Percentiles rank a stretch among this genome's conserved stretches.
These are phyloP conservation scores for Epistrophe grossulariae DNA, from an alignment of 2,888 invertebrate species.

Conservation along the genomic window DNA sequence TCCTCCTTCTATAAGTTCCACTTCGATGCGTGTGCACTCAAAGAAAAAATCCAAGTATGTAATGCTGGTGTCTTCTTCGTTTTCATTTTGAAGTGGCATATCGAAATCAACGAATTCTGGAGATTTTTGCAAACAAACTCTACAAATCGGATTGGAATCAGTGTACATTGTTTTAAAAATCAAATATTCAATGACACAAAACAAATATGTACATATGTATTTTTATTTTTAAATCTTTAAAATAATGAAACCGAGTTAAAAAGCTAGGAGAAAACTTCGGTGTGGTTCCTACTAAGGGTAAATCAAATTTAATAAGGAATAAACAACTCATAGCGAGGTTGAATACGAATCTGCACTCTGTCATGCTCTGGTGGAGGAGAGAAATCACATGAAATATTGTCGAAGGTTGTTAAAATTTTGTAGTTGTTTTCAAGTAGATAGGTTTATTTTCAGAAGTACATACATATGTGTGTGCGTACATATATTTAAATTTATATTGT, in stretches of 20 bases:
- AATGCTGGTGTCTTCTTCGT: slow-evolving; percentile 50
- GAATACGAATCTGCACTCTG: not conserved
- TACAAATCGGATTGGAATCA: slow-evolving; percentile 34
- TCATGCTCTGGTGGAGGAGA: not conserved
- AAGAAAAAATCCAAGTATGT: slow-evolving; percentile 60
- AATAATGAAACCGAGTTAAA: not conserved
- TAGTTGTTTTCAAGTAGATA: not conserved
- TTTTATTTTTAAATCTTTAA: not conserved
- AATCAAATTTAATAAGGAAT: slow-evolving; percentile 1
- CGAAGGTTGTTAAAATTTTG: not conserved
- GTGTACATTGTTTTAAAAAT: slow-evolving; percentile 32
- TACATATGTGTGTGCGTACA: no score
- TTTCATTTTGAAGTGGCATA: slow-evolving; percentile 53
- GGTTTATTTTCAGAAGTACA: no score
- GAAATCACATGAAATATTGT: not conserved
- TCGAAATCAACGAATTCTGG: slow-evolving; percentile 48
- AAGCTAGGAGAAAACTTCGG: not conserved
- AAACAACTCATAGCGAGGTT: not conserved
- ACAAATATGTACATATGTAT: not conserved
- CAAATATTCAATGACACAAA: not conserved
- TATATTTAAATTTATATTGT: no score
- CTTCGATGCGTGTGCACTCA: slow-evolving; percentile 68
- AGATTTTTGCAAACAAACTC: slow-evolving; percentile 58
- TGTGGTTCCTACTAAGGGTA: not conserved
- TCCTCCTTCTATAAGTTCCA: slow-evolving; percentile 53